These are phyloP conservation scores for Dasyornis broadbenti DNA, from an alignment of 2,113 vertebrate species.

Conservation along the genomic window DNA sequence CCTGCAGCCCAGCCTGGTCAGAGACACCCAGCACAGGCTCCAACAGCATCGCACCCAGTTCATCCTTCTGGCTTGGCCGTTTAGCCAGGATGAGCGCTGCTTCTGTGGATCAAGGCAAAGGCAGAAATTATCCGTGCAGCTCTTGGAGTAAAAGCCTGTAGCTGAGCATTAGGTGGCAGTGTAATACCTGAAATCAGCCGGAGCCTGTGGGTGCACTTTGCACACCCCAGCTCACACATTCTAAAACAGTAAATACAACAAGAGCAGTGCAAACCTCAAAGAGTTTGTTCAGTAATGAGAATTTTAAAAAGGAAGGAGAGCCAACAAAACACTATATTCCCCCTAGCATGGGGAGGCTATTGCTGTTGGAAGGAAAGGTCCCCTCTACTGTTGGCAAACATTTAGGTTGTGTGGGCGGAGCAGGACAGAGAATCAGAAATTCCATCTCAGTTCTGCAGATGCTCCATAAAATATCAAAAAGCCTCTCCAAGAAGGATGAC, in stretches of 20 bases:
- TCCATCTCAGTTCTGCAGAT: background rate
- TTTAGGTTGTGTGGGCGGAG: background rate
- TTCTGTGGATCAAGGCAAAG: background rate
- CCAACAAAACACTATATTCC: background rate
- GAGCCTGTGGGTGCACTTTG: rapidly evolving
- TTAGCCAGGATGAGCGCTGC: background rate
- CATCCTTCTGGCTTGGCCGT: background rate
- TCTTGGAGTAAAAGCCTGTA: background rate
- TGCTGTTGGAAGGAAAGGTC: background rate
- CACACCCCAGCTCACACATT: background rate
- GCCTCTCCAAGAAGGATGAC: background rate
- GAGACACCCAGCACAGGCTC: background rate
- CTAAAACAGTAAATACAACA: background rate
- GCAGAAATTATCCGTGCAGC: rapidly evolving
- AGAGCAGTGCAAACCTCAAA: background rate
- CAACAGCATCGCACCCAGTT: background rate
- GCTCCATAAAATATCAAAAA: background rate
- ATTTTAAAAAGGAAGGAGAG: background rate
- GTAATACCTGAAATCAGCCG: background rate
- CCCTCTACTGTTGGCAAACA: rapidly evolving
- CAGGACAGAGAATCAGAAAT: background rate
- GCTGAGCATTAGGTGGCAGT: slow-evolving; percentile 43
- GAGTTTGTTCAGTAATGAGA: background rate
- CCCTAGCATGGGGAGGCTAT: rapidly evolving
- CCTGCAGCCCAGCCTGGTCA: background rate